Conservation (phyloP, 2,888 invertebrate species). For the Dasysyrphus albostriatus region DNA sequence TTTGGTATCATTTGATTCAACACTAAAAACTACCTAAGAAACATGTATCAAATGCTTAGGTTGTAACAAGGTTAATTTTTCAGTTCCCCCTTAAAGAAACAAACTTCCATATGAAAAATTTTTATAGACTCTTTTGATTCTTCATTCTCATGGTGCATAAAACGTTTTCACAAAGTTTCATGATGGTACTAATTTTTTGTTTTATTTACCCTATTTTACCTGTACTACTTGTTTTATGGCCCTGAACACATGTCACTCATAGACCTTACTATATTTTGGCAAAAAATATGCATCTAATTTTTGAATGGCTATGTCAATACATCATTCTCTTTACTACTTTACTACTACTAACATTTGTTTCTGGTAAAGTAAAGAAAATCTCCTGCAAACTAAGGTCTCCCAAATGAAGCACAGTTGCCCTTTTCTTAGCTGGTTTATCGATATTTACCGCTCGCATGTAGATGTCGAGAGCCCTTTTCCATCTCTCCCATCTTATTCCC, state of each 20-base stretch:
- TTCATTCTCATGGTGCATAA: too few species aligned
- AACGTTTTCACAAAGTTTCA: too few species aligned
- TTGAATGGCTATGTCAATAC: slow-evolving; percentile 70
- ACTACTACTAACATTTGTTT: background rate
- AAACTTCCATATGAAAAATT: too few species aligned
- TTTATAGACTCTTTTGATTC: too few species aligned
- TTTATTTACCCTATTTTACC: too few species aligned
- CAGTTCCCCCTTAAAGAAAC: too few species aligned
- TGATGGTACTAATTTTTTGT: too few species aligned
- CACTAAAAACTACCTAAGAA: too few species aligned
- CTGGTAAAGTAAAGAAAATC: slow-evolving; percentile 28
- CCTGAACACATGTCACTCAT: slow-evolving; percentile 78
- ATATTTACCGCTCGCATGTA: slow-evolving; percentile 28
- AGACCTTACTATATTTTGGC: slow-evolving; percentile 70
- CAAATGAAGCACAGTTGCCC: slow-evolving; percentile 31
- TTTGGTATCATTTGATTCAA: too few species aligned
- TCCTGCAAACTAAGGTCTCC: slow-evolving; percentile 21
- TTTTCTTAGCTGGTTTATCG: slow-evolving; percentile 2
- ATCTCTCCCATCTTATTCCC: slow-evolving; percentile 33
- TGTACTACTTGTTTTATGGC: slow-evolving; percentile 74
- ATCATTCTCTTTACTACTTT: slow-evolving; percentile 12
- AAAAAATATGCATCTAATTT: slow-evolving; percentile 76
- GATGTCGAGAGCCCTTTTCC: slow-evolving; percentile 26
- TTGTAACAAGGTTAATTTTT: too few species aligned
- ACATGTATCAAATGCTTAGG: too few species aligned